Evolutionary conservation across 2,888 invertebrate species (phyloP).

Genomic region (Tenthredo mesomela): DNA sequence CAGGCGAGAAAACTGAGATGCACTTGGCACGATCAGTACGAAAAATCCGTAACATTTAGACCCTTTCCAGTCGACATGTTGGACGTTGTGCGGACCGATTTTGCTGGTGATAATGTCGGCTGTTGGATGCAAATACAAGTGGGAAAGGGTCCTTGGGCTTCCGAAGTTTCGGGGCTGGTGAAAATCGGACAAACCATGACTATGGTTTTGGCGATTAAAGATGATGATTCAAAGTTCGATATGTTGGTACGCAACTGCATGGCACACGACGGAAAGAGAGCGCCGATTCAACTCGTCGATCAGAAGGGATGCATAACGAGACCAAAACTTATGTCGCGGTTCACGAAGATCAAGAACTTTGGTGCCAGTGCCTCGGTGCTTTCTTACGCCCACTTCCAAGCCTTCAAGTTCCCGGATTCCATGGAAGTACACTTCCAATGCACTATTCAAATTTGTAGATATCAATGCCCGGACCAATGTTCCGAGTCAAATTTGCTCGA

Average conservation of each 20-base stretch:
- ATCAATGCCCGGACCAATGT: slow-evolving; percentile 96
- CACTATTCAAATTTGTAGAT: slow-evolving; percentile 95
- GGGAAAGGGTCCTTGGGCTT: slow-evolving; percentile 97
- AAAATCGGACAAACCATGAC: slow-evolving; percentile 98
- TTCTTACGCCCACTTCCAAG: slow-evolving; percentile 96
- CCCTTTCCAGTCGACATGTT: slow-evolving; percentile 98
- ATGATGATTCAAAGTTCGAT: slow-evolving; percentile 96
- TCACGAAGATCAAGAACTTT: slow-evolving; percentile 97
- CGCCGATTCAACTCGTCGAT: slow-evolving; percentile 95
- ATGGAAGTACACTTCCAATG: slow-evolving; percentile 98
- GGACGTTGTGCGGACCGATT: slow-evolving; percentile 96
- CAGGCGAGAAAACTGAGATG: slow-evolving; percentile 94
- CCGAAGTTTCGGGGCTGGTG: slow-evolving; percentile 95
- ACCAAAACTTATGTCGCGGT: slow-evolving; percentile 95
- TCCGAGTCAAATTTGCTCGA: slow-evolving; percentile 81
- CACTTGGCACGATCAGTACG: slow-evolving; percentile 97
- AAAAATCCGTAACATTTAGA: slow-evolving; percentile 96
- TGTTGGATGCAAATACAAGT: slow-evolving; percentile 99
- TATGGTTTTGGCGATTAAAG: slow-evolving; percentile 97
- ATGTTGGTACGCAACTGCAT: slow-evolving; percentile 97
- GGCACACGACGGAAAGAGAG: slow-evolving; percentile 96
- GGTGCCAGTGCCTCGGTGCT: slow-evolving; percentile 95
- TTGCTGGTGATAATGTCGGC: slow-evolving; percentile 96
- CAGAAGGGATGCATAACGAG: slow-evolving; percentile 95
- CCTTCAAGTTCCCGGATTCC: slow-evolving; percentile 97